phyloP scores from a whole-genome alignment of 2,797 vertebrate genomes.

The Philypnodon macrostomus region DNA sequence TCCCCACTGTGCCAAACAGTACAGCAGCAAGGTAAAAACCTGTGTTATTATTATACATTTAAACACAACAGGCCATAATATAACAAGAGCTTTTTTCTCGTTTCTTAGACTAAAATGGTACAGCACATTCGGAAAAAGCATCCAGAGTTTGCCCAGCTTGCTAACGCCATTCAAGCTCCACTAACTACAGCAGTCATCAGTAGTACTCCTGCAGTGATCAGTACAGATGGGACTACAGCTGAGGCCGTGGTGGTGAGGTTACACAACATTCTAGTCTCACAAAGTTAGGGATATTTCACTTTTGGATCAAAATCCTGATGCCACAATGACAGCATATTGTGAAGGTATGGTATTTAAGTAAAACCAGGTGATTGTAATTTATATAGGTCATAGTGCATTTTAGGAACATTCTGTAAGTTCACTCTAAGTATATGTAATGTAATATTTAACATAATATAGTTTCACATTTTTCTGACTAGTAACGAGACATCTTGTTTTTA shows the following conservation, averaged over 20 bases:
- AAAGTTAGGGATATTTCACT: no score
- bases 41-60: neutral
- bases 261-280: neutral
- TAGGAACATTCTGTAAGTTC: no score
- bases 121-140: constrained; percentile 99
- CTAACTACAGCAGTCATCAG: constrained; percentile 88
- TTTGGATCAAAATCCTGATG: no score
- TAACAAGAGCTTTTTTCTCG: neutral
- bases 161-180: constrained; percentile 82
- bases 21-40: constrained; percentile 92
- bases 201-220: constrained; percentile 84
- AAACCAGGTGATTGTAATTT: no score
- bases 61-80: neutral
- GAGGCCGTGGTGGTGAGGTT: constrained; percentile 92
- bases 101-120: constrained; percentile 93
- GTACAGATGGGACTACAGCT: constrained; percentile 80
- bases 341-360: no score
- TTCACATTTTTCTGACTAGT: neutral
- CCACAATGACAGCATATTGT: no score
- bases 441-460: no score
- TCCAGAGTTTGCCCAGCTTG: constrained; percentile 87
- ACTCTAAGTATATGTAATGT: no score
- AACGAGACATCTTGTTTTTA: no score
- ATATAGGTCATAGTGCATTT: no score
- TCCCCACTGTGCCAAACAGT: constrained; percentile 97